These are phyloP conservation scores for Cephus runcator DNA, from an alignment of 2,888 invertebrate genomes.

Conservation along the genomic window DNA sequence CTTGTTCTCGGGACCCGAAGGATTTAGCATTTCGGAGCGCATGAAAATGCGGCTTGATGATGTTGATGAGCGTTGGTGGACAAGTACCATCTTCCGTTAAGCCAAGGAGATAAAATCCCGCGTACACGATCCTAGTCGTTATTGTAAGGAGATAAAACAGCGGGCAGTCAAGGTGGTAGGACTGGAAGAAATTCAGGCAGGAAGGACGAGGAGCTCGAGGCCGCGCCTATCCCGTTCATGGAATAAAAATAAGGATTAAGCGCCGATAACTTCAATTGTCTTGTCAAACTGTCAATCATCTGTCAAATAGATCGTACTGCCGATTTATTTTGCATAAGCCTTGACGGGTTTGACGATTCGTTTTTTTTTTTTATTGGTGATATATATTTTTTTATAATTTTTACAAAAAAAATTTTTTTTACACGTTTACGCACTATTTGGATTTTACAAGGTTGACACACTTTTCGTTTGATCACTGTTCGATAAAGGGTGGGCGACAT, in stretches of 20 bases:
- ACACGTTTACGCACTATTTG: no score
- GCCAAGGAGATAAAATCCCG: neutral
- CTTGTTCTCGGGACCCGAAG: neutral
- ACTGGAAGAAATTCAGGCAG: slow-evolving; percentile 17
- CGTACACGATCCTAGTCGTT: neutral
- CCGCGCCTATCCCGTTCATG: neutral
- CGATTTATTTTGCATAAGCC: neutral
- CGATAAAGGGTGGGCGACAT: no score
- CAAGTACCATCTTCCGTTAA: slow-evolving; percentile 20
- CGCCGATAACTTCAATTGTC: slow-evolving; percentile 32
- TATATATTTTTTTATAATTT: neutral
- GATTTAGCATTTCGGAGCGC: neutral
- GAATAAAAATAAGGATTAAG: slow-evolving; percentile 26
- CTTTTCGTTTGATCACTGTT: no score
- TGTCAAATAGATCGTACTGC: neutral
- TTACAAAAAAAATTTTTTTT: no score
- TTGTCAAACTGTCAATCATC: slow-evolving; percentile 36
- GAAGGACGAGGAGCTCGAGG: slow-evolving; percentile 9
- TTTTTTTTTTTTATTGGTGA: neutral
- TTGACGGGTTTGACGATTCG: neutral
- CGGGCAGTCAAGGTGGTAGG: neutral
- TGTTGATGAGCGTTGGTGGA: slow-evolving; percentile 42
- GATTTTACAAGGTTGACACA: no score
- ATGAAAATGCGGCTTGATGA: slow-evolving; percentile 26
- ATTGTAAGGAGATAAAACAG: slow-evolving; percentile 13